Percentiles rank a stretch among this genome's conserved stretches.
Conservation (phyloP, 1,140 invertebrate species). For the Scaptomyza hsui region DNA sequence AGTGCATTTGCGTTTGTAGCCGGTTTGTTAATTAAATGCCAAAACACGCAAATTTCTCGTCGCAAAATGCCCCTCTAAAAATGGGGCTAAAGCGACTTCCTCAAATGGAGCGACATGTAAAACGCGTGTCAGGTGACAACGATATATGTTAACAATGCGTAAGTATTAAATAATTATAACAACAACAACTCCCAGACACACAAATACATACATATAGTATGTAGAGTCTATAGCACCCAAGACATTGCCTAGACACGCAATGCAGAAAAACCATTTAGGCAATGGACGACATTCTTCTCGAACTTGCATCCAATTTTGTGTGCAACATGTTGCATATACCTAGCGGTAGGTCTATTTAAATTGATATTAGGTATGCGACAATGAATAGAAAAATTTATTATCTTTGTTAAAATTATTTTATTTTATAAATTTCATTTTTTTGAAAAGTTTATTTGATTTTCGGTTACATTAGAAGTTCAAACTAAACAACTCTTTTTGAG, state of each 20-base stretch:
- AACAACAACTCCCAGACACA: slow-evolving; percentile 37
- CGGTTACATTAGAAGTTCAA: too few species aligned
- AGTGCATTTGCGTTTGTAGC: slow-evolving; percentile 60
- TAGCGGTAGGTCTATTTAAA: neutral
- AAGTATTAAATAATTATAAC: slow-evolving; percentile 75
- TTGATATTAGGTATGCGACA: slow-evolving; percentile 2
- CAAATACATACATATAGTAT: slow-evolving; percentile 21
- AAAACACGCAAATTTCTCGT: slow-evolving; percentile 73
- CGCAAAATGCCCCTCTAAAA: slow-evolving; percentile 53
- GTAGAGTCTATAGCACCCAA: slow-evolving; percentile 16
- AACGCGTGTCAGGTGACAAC: slow-evolving; percentile 71
- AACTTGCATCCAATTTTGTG: slow-evolving; percentile 39
- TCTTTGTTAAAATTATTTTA: neutral
- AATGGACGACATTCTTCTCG: slow-evolving; percentile 49
- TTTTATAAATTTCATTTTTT: too few species aligned
- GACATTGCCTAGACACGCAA: slow-evolving; percentile 50
- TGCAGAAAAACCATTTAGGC: slow-evolving; percentile 53
- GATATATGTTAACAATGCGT: slow-evolving; percentile 75
- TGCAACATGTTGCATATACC: slow-evolving; percentile 2
- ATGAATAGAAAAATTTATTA: neutral
- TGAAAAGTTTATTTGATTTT: too few species aligned
- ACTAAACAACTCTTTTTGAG: neutral
- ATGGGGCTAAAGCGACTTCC: slow-evolving; percentile 57
- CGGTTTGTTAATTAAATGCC: slow-evolving; percentile 74
- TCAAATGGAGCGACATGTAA: slow-evolving; percentile 72